Percentiles rank a stretch among this genome's conserved stretches.
These are phyloP conservation scores for Hucho hucho DNA, from an alignment of 2,113 vertebrate species.

Conservation along the genomic window DNA sequence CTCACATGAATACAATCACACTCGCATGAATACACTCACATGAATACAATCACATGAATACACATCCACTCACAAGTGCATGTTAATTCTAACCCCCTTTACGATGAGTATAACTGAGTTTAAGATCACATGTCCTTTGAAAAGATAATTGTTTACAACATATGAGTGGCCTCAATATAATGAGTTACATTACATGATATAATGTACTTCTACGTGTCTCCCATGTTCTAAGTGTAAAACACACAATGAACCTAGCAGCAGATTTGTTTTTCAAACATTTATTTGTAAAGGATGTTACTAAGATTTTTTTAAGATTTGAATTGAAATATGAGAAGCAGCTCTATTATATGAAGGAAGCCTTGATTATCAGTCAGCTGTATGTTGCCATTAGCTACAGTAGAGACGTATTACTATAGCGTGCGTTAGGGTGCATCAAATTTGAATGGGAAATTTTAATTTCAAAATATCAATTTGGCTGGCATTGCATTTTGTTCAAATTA, in stretches of 20 bases:
- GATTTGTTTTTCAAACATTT: constrained; percentile 39
- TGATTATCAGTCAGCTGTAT: constrained; percentile 1
- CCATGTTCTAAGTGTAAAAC: not conserved
- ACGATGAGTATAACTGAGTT: not conserved
- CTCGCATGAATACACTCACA: too few relatives aligned
- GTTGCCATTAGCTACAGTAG: constrained; percentile 40
- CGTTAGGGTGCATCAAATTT: too few relatives aligned
- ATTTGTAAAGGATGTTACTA: constrained; percentile 31
- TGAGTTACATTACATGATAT: not conserved
- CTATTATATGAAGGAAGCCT: constrained; percentile 31
- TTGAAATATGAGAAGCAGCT: constrained; percentile 48
- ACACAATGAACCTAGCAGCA: constrained; percentile 13
- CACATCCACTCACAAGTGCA: not conserved
- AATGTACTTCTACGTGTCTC: not conserved
- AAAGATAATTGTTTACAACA: constrained; percentile 7
- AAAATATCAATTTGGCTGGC: too few relatives aligned
- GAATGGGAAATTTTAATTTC: too few relatives aligned
- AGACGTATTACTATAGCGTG: not conserved
- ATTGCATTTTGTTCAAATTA: too few relatives aligned
- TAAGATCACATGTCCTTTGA: constrained; percentile 17
- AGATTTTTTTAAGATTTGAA: not conserved
- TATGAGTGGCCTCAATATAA: not conserved
- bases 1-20: too few relatives aligned
- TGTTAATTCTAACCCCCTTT: not conserved
- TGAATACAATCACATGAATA: too few relatives aligned